phyloP scores from a whole-genome alignment of 2,797 vertebrate genomes.

The Microtus obscurus region DNA sequence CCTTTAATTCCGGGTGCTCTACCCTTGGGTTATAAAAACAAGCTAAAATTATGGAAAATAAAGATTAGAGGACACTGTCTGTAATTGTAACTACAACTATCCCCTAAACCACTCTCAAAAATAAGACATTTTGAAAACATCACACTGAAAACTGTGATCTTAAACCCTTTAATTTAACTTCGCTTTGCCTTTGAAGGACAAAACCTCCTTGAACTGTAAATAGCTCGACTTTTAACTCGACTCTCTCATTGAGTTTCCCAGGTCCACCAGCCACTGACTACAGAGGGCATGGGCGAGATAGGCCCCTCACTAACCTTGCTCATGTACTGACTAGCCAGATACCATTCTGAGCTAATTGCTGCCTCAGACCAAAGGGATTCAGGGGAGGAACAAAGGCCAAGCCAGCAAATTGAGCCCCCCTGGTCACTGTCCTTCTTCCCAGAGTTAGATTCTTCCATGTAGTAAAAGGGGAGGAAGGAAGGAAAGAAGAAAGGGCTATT shows the following conservation, averaged over 20 bases:
- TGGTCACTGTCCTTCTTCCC: not conserved
- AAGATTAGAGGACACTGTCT: slow-evolving; percentile 82
- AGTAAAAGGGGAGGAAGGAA: not conserved
- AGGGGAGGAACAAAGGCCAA: not conserved
- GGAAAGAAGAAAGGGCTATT: not conserved
- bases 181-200: slow-evolving; percentile 72
- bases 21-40: slow-evolving; percentile 79
- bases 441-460: not conserved
- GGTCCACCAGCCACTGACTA: slow-evolving; percentile 38
- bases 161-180: slow-evolving; percentile 68
- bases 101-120: slow-evolving; percentile 79
- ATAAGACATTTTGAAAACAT: slow-evolving; percentile 80
- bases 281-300: not conserved
- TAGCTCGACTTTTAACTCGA: slow-evolving; percentile 55
- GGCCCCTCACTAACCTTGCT: not conserved
- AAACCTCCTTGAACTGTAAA: slow-evolving; percentile 71
- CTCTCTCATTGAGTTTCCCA: slow-evolving; percentile 63
- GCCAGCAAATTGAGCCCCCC: not conserved
- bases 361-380: not conserved
- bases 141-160: slow-evolving; percentile 78
- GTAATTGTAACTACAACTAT: slow-evolving; percentile 75
- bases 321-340: not conserved
- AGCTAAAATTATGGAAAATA: slow-evolving; percentile 81
- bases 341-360: not conserved
- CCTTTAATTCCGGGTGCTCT: slow-evolving; percentile 83